These are phyloP conservation scores for Monopis laevigella DNA, from an alignment of 2,888 invertebrate genomes.

Conservation along the genomic window DNA sequence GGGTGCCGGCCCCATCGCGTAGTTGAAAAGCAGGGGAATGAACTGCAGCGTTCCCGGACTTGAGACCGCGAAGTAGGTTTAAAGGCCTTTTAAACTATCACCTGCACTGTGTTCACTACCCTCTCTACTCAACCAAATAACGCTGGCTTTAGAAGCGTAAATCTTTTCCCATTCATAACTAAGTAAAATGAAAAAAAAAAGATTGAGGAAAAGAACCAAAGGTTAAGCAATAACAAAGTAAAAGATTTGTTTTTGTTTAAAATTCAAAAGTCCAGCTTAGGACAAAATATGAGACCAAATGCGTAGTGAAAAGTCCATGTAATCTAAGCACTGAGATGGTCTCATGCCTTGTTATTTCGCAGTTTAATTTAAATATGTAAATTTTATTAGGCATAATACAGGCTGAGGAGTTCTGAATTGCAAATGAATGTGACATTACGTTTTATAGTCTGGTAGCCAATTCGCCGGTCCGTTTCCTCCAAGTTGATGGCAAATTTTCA, in stretches of 20 bases:
- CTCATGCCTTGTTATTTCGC: constrained; percentile 62
- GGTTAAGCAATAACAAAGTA: too few species aligned
- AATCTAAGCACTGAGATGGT: constrained; percentile 47
- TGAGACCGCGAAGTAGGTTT: too few species aligned
- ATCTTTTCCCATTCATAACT: too few species aligned
- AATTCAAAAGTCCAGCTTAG: constrained; percentile 9
- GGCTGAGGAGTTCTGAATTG: constrained; percentile 63
- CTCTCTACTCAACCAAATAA: too few species aligned
- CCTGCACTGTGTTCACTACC: too few species aligned
- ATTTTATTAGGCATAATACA: constrained; percentile 67
- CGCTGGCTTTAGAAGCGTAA: too few species aligned
- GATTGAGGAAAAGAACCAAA: too few species aligned
- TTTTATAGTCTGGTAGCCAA: constrained; percentile 65
- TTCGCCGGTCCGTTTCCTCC: constrained; percentile 55
- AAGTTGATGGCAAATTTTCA: constrained; percentile 56
- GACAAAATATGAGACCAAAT: constrained; percentile 20
- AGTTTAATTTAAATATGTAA: constrained; percentile 68
- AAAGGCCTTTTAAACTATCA: too few species aligned
- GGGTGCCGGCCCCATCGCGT: too few species aligned
- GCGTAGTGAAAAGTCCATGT: constrained; percentile 31
- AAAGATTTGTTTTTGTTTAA: constrained; percentile 8
- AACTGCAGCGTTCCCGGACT: too few species aligned
- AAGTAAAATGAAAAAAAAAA: too few species aligned
- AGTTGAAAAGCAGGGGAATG: too few species aligned
- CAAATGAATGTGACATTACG: constrained; percentile 65